phyloP scores from a whole-genome alignment of 2,113 vertebrate species.

The Gnathonemus echidnorhynchus region DNA sequence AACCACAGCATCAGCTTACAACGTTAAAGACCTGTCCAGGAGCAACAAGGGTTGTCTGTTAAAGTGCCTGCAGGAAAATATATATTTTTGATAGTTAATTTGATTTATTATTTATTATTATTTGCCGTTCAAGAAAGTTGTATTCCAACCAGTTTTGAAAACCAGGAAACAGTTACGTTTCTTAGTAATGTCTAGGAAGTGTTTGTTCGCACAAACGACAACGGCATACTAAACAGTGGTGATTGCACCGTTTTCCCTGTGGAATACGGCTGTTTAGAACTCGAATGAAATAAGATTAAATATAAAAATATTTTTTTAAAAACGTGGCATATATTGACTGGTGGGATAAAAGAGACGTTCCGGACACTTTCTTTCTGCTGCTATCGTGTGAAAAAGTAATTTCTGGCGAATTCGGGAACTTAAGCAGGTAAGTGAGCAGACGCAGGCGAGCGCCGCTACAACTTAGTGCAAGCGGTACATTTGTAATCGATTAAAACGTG shows the following conservation, averaged over 20 bases:
- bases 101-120: neutral
- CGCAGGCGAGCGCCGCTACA: neutral
- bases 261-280: neutral
- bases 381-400: neutral
- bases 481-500: neutral
- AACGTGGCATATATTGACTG: neutral
- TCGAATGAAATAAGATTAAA: neutral
- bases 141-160: neutral
- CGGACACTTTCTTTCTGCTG: neutral
- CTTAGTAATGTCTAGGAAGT: neutral
- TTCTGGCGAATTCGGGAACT: neutral
- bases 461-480: neutral
- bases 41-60: neutral
- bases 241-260: neutral
- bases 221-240: slow-evolving; percentile 7
- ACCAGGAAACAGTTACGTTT: neutral
- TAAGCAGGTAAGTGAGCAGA: neutral
- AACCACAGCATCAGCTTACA: slow-evolving; percentile 15
- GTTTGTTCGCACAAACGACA: slow-evolving; percentile 2
- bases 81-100: neutral
- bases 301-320: neutral
- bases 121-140: neutral
- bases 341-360: neutral
- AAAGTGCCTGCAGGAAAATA: slow-evolving; percentile 5
- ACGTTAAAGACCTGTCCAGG: slow-evolving; percentile 8